Percentiles rank a stretch among this genome's conserved stretches.
These are phyloP conservation scores for Peromyscus eremicus DNA, from an alignment of 2,797 vertebrate species.

Conservation along the genomic window DNA sequence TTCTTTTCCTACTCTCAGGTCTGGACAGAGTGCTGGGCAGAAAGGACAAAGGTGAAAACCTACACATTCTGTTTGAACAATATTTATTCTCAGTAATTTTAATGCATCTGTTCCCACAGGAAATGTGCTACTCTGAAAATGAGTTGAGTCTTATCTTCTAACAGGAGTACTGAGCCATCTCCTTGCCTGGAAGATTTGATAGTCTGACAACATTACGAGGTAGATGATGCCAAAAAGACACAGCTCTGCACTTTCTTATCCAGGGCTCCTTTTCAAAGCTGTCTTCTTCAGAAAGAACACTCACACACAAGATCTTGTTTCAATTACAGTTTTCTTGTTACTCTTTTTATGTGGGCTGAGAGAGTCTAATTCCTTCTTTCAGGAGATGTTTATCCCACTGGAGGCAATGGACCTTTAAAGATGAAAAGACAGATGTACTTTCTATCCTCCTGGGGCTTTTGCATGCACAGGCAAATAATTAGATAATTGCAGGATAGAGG, in stretches of 20 bases:
- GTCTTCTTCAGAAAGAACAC: conserved; percentile 49
- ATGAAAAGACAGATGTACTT: conserved; percentile 57
- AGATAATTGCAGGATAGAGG: not conserved
- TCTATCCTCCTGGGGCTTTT: conserved; percentile 32
- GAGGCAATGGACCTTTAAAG: not conserved
- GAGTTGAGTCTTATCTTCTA: conserved; percentile 50
- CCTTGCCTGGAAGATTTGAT: conserved; percentile 56
- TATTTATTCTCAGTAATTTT: not conserved
- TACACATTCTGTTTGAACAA: not conserved
- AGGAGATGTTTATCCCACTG: conserved; percentile 19
- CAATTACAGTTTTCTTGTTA: conserved; percentile 50
- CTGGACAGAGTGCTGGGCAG: not conserved
- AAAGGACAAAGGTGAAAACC: not conserved
- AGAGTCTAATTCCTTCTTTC: conserved; percentile 46
- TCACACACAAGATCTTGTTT: conserved; percentile 57
- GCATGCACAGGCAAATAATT: not conserved
- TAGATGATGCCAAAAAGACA: not conserved
- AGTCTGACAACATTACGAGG: conserved; percentile 34
- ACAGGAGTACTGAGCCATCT: not conserved
- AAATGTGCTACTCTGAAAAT: conserved; percentile 55
- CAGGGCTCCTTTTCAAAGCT: conserved; percentile 7
- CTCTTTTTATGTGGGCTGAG: conserved; percentile 44
- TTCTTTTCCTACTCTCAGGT: not conserved
- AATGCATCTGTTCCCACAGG: not conserved
- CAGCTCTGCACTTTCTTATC: conserved; percentile 32